These are phyloP conservation scores for Struthidea cinerea DNA, from an alignment of 2,113 vertebrate species.

Conservation along the genomic window DNA sequence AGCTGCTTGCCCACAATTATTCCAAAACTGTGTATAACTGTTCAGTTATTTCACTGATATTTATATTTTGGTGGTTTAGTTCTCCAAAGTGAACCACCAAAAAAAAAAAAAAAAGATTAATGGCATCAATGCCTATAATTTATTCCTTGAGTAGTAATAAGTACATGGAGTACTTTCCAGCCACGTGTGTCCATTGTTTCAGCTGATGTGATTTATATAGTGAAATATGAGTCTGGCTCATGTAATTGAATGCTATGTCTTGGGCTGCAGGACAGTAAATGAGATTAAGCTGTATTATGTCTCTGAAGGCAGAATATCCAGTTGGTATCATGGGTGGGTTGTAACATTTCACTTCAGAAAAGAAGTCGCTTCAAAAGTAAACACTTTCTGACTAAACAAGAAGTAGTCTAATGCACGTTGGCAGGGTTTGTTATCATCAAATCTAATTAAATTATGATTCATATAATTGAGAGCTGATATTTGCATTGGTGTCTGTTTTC, in stretches of 20 bases:
- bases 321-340: not conserved
- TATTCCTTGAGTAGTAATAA: constrained; percentile 45
- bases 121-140: constrained; percentile 7
- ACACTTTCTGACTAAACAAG: not conserved
- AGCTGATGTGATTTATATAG: constrained; percentile 39
- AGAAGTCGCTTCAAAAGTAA: not conserved
- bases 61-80: not conserved
- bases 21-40: not conserved
- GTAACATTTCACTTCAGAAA: not conserved
- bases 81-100: not conserved
- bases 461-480: not conserved
- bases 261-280: constrained; percentile 29
- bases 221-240: constrained; percentile 48
- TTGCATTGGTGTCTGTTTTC: not conserved
- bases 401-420: not conserved
- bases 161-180: constrained; percentile 42
- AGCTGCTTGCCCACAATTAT: not conserved
- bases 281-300: constrained; percentile 15
- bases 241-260: constrained; percentile 20
- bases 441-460: constrained; percentile 17
- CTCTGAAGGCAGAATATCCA: not conserved
- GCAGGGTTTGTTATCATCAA: not conserved
- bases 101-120: not conserved
- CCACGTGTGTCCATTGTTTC: constrained; percentile 37
- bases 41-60: not conserved